Evolutionary conservation across 2,797 vertebrate species (phyloP), one percentile per base, ranked within the genome.

Genomic region (Sorex maritimensis): DNA sequence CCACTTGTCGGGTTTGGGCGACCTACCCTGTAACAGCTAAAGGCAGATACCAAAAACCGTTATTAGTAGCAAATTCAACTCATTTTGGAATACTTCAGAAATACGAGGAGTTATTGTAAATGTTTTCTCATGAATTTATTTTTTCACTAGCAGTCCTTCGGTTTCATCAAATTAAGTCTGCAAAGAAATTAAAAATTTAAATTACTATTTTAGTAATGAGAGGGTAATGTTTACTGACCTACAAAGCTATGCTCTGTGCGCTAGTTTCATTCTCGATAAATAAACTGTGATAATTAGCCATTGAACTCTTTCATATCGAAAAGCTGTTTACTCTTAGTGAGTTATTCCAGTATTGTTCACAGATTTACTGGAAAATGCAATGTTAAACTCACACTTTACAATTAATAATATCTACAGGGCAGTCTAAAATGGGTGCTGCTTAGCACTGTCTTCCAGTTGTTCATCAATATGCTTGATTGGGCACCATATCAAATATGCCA

Each of bases 21-120:
- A 98, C 91, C 98, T 98, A 12, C 98, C 98, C 96, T 99, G 99
- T 80, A 99, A 92, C 83, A 99, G 94, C 99, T 99, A 95, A 65
- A 92, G 0, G 74, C 1, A 87, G 79, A 96, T 6, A 79, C 58
- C 79, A 93, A 0, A 30, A 17, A 28, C 13, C 49, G 10, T 92
- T 89, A 95, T 21, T 14, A 30, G 38, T 21, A 80, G 3, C 21
- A 71, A 44, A 38, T 3, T 58, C 12, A 87, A 88, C 28, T 79
- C 21, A 92, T 78, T 15, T 30, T 52, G 79, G 10, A 15, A 79
- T n/a, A 52, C 4, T n/a, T 71, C 58, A 91, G 24, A 10, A 61
- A 72, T 69, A 21, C 30, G 88, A 0, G 2, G 1, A 19, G 75
- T 81, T 85, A 88, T 92, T 82, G 65, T 15, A 30, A 1, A 17